These are phyloP conservation scores for Tineola bisselliella DNA, from an alignment of 2,888 invertebrate species.

Conservation along the genomic window DNA sequence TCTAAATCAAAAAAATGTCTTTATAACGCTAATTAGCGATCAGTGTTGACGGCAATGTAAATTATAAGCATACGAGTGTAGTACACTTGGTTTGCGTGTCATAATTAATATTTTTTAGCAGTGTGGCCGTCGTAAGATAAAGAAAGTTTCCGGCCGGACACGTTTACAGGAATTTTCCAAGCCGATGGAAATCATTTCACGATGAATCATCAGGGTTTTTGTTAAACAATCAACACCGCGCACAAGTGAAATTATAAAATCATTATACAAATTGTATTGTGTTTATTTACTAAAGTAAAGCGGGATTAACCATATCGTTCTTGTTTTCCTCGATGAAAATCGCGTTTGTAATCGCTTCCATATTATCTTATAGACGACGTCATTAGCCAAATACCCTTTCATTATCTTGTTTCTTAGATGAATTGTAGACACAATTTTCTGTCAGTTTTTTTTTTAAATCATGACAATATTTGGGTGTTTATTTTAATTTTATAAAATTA, in stretches of 20 bases:
- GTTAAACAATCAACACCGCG: background rate
- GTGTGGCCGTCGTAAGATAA: constrained; percentile 25
- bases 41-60: background rate
- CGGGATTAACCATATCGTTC: background rate
- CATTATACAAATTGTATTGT: background rate
- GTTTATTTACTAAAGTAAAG: background rate
- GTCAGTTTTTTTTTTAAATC: background rate
- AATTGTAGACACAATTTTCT: background rate
- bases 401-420: background rate
- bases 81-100: constrained; percentile 32
- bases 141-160: constrained; percentile 46
- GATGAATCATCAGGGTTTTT: constrained; percentile 54
- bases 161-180: constrained; percentile 65
- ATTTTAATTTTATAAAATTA: too few species aligned
- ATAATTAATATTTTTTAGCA: constrained; percentile 17
- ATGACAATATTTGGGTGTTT: background rate
- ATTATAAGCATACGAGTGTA: constrained; percentile 19
- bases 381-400: background rate
- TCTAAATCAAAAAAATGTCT: background rate
- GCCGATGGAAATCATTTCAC: constrained; percentile 56
- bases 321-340: background rate
- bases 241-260: background rate
- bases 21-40: background rate
- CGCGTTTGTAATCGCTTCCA: background rate
- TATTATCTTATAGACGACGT: background rate